Evolutionary conservation across 2,888 invertebrate genomes (phyloP).

Genomic region (Nowickia ferox): DNA sequence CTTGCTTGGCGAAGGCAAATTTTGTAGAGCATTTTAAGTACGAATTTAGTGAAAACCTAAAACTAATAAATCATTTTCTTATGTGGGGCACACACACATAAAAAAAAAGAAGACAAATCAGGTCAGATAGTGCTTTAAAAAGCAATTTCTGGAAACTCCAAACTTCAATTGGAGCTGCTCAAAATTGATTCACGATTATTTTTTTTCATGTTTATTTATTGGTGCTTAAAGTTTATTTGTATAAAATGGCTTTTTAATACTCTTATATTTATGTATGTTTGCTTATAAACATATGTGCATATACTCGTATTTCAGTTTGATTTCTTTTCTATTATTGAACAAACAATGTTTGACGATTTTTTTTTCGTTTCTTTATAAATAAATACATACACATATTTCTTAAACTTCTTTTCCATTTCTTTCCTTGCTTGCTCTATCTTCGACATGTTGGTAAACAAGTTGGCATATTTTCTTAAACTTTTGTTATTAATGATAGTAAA

Average conservation of each 20-base stretch:
- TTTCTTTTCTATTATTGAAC: conserved; percentile 61
- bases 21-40: too few species aligned
- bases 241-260: conserved; percentile 64
- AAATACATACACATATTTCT: too few species aligned
- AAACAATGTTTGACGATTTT: conserved; percentile 54
- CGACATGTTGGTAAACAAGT: conserved; percentile 43
- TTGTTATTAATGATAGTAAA: conserved; percentile 64
- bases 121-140: not conserved
- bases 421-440: conserved; percentile 18
- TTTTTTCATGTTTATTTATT: not conserved
- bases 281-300: conserved; percentile 8
- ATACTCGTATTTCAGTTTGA: not conserved
- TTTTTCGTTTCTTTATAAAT: not conserved
- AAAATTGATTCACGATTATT: not conserved
- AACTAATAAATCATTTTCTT: not conserved
- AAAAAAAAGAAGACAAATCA: not conserved
- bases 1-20: too few species aligned
- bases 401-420: not conserved
- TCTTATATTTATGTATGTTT: conserved; percentile 46
- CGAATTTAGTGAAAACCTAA: too few species aligned
- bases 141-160: not conserved
- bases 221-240: conserved; percentile 37
- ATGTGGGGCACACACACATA: not conserved
- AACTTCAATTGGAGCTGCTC: not conserved
- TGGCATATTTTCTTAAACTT: conserved; percentile 42